Evolutionary conservation across 1,140 invertebrate species (phyloP).

Genomic region (Drosophila dunni): DNA sequence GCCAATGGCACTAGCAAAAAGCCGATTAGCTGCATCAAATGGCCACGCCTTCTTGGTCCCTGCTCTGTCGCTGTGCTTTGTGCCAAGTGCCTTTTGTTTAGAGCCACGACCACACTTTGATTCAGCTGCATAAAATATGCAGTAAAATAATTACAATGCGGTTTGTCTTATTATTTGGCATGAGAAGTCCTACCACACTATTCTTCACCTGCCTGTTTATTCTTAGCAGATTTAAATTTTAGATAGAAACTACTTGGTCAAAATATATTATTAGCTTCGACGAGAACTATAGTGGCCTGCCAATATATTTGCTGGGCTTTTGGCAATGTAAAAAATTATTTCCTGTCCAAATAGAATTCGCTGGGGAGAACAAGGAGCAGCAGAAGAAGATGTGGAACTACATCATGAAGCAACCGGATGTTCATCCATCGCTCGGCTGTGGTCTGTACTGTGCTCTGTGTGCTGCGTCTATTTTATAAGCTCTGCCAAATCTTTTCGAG

Average conservation of each 20-base stretch:
- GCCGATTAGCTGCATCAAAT: constrained; percentile 66
- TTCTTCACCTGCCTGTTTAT: constrained; percentile 9
- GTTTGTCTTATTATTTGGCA: constrained; percentile 13
- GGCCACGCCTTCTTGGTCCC: constrained; percentile 3
- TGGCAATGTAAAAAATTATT: constrained; percentile 68
- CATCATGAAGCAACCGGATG: constrained; percentile 59
- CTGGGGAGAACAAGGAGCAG: constrained; percentile 6
- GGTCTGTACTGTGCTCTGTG: constrained; percentile 26
- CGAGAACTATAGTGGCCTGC: constrained; percentile 8
- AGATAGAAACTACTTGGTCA: constrained; percentile 13
- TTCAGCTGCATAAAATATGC: constrained; percentile 14
- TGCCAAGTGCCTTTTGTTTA: constrained; percentile 46
- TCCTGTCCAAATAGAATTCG: constrained; percentile 60
- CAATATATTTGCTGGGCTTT: neutral
- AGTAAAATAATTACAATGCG: constrained; percentile 60
- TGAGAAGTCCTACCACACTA: neutral
- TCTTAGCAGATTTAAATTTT: constrained; percentile 38
- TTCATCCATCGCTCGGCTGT: constrained; percentile 63
- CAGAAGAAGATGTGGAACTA: constrained; percentile 4
- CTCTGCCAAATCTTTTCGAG: constrained; percentile 79
- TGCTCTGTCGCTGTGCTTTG: constrained; percentile 40
- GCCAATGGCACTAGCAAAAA: constrained; percentile 47
- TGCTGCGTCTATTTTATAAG: constrained; percentile 79
- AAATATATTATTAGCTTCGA: constrained; percentile 46
- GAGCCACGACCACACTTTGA: constrained; percentile 30